These are phyloP conservation scores for Octomys mimax DNA, from an alignment of 2,797 vertebrate genomes.

Conservation along the genomic window DNA sequence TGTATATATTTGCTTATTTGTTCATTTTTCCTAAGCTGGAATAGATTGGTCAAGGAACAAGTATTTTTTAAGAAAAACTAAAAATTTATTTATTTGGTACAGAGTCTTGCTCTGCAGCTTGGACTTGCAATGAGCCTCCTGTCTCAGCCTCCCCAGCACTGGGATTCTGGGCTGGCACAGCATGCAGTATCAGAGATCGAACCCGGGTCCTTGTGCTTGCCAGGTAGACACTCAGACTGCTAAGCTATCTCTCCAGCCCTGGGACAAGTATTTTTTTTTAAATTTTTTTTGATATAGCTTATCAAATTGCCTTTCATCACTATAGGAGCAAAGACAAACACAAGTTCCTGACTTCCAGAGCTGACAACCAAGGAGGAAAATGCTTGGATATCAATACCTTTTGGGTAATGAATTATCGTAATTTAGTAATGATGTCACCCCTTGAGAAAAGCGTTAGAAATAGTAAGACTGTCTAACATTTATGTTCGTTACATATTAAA, in stretches of 20 bases:
- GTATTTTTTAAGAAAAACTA: not conserved
- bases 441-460: not conserved
- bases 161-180: too few relatives aligned
- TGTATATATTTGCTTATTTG: not conserved
- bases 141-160: too few relatives aligned
- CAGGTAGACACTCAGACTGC: too few relatives aligned
- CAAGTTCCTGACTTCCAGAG: not conserved
- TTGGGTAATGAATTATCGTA: not conserved
- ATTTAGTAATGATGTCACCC: not conserved
- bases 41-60: not conserved
- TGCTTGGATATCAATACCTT: not conserved
- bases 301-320: not conserved
- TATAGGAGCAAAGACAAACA: not conserved
- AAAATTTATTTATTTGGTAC: too few relatives aligned
- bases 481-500: not conserved
- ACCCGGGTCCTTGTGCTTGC: too few relatives aligned
- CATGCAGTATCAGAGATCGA: too few relatives aligned
- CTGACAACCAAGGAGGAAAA: not conserved
- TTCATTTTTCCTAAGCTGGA: not conserved
- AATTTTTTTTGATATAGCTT: not conserved
- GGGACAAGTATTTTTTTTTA: not conserved
- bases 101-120: too few relatives aligned
- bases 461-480: not conserved
- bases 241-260: too few relatives aligned
- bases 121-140: too few relatives aligned